phyloP scores from a whole-genome alignment of 2,797 vertebrate genomes.

The Leuciscus waleckii region DNA sequence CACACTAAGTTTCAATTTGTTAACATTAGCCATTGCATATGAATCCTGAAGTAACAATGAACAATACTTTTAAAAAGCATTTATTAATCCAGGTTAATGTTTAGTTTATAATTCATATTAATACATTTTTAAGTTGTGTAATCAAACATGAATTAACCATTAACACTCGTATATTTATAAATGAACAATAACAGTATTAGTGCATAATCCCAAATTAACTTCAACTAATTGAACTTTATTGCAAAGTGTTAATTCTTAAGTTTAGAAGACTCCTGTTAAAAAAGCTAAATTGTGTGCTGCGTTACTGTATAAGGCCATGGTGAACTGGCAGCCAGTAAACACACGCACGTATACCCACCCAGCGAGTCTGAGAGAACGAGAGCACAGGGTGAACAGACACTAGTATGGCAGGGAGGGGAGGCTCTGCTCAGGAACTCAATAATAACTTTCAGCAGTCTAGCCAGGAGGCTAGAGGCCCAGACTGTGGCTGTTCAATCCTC shows the following conservation, averaged over 20 bases:
- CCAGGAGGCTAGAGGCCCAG: conserved; percentile 95
- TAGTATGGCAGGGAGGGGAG: conserved; percentile 82
- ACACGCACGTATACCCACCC: not conserved
- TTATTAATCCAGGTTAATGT: not conserved
- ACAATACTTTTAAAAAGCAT: not conserved
- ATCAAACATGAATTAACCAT: not conserved
- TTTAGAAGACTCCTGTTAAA: not conserved
- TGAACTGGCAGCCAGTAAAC: conserved; percentile 71
- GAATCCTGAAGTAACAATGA: not conserved
- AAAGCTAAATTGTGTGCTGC: conserved; percentile 75
- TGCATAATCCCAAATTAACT: not conserved
- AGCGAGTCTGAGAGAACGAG: conserved; percentile 62
- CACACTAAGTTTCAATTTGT: not conserved
- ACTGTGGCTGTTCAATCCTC: conserved; percentile 91
- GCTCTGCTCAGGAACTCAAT: conserved; percentile 91
- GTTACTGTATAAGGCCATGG: conserved; percentile 82
- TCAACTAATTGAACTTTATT: not conserved
- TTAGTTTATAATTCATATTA: not conserved
- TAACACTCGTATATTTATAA: not conserved
- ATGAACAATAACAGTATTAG: not conserved
- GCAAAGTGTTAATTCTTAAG: not conserved
- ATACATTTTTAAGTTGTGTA: not conserved
- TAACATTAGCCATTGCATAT: not conserved
- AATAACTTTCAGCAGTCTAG: conserved; percentile 98
- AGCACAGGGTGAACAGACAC: conserved; percentile 67